Percentiles rank a stretch among this genome's conserved stretches.
phyloP scores from a whole-genome alignment of 2,113 vertebrate genomes.

The Ursus arctos region DNA sequence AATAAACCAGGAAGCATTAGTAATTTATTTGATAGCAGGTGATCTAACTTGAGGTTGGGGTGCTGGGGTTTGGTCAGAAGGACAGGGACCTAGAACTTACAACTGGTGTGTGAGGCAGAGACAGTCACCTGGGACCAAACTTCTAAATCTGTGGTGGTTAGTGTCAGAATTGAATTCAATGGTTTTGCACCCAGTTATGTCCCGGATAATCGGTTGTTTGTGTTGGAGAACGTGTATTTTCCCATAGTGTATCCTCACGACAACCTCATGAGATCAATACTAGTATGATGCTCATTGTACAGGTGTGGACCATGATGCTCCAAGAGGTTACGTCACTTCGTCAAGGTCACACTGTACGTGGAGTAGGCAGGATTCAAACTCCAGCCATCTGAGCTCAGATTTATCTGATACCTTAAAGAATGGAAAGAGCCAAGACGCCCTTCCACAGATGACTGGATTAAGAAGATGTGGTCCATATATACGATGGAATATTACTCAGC shows the following conservation, averaged over 20 bases:
- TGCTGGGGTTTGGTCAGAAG: background rate
- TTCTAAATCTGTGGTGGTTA: background rate
- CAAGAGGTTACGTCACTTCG: background rate
- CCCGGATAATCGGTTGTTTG: background rate
- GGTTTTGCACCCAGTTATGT: background rate
- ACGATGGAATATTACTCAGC: too few relatives aligned
- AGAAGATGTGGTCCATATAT: too few relatives aligned
- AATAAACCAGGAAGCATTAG: background rate
- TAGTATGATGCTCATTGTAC: background rate
- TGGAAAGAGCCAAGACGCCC: too few relatives aligned
- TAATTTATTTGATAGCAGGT: background rate
- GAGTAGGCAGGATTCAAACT: background rate
- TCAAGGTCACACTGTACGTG: background rate
- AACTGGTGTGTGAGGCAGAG: background rate
- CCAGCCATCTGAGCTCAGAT: background rate
- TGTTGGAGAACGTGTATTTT: background rate
- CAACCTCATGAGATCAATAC: background rate
- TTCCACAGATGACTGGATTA: too few relatives aligned
- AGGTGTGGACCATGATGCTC: background rate
- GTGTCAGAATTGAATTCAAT: background rate
- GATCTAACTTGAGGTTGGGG: background rate
- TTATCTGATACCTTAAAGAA: background rate
- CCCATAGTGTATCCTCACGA: background rate
- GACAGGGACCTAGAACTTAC: background rate
- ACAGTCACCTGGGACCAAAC: background rate